phyloP scores from a whole-genome alignment of 2,797 vertebrate species.

The Cynopterus sphinx region DNA sequence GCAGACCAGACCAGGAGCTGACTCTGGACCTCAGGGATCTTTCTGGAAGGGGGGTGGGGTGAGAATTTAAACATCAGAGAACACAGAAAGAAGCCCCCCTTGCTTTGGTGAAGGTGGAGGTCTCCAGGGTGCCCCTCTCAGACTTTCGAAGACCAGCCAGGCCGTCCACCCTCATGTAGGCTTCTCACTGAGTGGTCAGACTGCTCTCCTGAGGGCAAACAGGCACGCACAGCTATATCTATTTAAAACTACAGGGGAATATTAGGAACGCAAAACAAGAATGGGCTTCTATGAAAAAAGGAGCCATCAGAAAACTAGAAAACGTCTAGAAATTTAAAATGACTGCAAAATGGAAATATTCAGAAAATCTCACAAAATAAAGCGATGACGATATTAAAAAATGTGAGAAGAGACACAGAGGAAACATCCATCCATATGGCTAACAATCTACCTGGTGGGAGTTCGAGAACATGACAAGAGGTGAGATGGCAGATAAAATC shows the following conservation, averaged over 20 bases:
- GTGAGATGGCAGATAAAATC: background rate
- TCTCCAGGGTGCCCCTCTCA: background rate
- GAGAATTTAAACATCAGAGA: background rate
- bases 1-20: background rate
- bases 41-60: background rate
- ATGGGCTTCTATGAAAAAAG: background rate
- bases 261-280: background rate
- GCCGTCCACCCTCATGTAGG: background rate
- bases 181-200: background rate
- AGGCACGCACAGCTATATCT: rapidly evolving
- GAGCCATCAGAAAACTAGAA: background rate
- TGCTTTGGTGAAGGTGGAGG: background rate
- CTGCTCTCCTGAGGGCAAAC: background rate
- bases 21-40: background rate
- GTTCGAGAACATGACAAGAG: background rate
- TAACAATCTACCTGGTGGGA: background rate
- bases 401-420: background rate
- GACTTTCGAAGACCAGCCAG: background rate
- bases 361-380: background rate
- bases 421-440: background rate
- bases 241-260: background rate
- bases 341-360: background rate
- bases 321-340: background rate
- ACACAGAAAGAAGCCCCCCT: background rate
- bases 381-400: background rate